phyloP scores from a whole-genome alignment of 2,113 vertebrate species.

The Setophaga kirtlandii region DNA sequence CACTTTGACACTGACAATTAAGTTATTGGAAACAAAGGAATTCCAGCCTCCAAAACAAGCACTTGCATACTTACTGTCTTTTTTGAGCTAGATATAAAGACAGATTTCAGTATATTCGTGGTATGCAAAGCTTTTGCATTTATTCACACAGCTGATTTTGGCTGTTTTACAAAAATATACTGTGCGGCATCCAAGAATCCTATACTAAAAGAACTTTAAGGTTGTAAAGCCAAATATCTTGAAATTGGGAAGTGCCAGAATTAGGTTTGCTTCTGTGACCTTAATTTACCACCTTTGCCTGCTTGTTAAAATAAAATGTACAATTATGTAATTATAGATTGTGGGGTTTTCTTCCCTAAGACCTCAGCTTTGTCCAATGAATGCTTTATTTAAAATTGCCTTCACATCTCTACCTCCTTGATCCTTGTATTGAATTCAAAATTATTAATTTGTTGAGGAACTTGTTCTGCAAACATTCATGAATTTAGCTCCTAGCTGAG shows the following conservation, averaged over 20 bases:
- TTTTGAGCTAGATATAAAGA: not conserved
- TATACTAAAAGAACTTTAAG: not conserved
- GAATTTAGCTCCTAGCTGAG: not conserved
- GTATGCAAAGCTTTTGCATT: not conserved
- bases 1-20: not conserved
- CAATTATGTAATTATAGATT: not conserved
- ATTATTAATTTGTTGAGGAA: not conserved
- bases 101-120: not conserved
- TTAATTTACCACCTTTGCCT: not conserved
- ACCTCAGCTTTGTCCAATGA: not conserved
- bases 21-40: not conserved
- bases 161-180: not conserved
- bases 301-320: not conserved
- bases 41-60: not conserved
- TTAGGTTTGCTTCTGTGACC: not conserved
- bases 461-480: not conserved
- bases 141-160: conserved; percentile 9
- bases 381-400: not conserved
- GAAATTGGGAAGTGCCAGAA: not conserved
- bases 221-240: not conserved
- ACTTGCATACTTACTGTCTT: not conserved
- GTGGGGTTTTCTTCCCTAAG: not conserved
- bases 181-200: not conserved
- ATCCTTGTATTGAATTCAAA: not conserved
- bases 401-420: not conserved